A percentile compares a stretch with the other conserved stretches of the same genome.
These are phyloP conservation scores for Xanthia icteritia DNA, from an alignment of 2,888 invertebrate species.

Conservation along the genomic window DNA sequence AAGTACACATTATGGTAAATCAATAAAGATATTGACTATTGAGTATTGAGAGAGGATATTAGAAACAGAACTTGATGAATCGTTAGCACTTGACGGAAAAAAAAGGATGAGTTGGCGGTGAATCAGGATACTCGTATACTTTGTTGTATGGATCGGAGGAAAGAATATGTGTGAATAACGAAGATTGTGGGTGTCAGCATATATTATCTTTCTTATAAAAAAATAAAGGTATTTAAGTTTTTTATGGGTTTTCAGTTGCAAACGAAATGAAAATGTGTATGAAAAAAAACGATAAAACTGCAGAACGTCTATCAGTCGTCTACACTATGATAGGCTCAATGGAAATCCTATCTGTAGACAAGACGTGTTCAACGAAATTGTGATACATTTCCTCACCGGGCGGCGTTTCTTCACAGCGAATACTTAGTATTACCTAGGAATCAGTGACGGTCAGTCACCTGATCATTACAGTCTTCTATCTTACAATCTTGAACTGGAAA, in stretches of 20 bases:
- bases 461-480: background rate
- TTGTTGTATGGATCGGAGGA: background rate
- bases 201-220: background rate
- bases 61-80: background rate
- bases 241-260: background rate
- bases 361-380: background rate
- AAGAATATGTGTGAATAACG: background rate
- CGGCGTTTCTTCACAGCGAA: background rate
- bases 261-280: background rate
- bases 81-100: background rate
- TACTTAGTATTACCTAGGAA: background rate
- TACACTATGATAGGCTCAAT: background rate
- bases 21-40: no score
- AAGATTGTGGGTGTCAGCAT: background rate
- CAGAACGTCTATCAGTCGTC: background rate
- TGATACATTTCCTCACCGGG: background rate
- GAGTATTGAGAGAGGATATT: background rate
- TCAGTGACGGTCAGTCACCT: background rate
- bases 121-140: background rate
- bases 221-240: background rate
- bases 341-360: background rate
- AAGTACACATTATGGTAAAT: no score
- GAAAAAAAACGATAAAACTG: background rate
- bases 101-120: background rate
- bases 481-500: background rate